Evolutionary conservation across 2,888 invertebrate genomes (phyloP), one percentile per base, ranked within the genome.

Genomic region (Eledone cirrhosa): DNA sequence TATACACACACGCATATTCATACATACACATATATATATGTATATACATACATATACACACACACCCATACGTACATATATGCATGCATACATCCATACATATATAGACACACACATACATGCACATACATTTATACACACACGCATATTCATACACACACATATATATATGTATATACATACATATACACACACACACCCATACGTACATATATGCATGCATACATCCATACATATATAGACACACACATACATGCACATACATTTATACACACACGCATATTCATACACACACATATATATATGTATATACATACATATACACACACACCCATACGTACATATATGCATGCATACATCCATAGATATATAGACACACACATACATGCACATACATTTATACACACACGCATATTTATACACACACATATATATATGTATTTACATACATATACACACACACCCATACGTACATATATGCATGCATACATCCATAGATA

Each of bases 191-290:
- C 72, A 63, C 72, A 69, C 29, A 47, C 29, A 78, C 24, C 29
- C 22, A 79, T 24, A 76, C 69, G 31, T 75, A 76, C 78, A 80
- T 47, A 79, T 76, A 72, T 48, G 75, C 78, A 79, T 48, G 63
- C 78, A 78, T 31, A 33, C 72, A 48, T 41, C 48, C 78, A 78
- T 53, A 72, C 78, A 74, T 48, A 69, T 76, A 48, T 65, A 77
- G 47, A 79, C 48, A 77, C 77, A 77, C 53, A 65, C 8, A 77
- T 41, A 41, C 74, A 79, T n/a, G 69, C 77, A 80, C 47, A 76
- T 53, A 80, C 69, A 79, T 77, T 69, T 22, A 63, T 69, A 79
- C 27, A 63, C 72, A 80, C 69, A 79, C 77, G 79, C 41, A 76
- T n/a, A n/a, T n/a, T n/a, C 63, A 80, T 48, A 65, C 72, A 79